Evolutionary conservation across 2,888 invertebrate genomes (phyloP).

Genomic region (Reticulitermes lucifugus): DNA sequence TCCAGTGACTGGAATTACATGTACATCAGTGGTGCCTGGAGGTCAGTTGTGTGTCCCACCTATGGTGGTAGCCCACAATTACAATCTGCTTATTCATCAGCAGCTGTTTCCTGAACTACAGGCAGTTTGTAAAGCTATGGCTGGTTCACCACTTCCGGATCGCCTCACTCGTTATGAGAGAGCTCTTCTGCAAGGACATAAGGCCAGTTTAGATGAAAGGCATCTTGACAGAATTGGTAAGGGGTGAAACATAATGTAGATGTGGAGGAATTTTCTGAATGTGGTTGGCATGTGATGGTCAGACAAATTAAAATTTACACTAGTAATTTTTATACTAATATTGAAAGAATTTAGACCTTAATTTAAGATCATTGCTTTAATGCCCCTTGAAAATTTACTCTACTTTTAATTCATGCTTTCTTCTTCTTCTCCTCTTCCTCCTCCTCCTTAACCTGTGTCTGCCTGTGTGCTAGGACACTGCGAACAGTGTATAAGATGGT

Average conservation of each 20-base stretch:
- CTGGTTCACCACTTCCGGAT: conserved; percentile 43
- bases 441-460: too few species aligned
- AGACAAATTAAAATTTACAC: background rate
- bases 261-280: background rate
- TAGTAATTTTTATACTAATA: background rate
- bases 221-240: conserved; percentile 37
- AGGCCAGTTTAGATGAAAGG: conserved; percentile 59
- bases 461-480: too few species aligned
- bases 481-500: too few species aligned
- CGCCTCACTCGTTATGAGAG: conserved; percentile 69
- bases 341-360: too few species aligned
- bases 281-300: background rate
- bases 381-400: too few species aligned
- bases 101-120: conserved; percentile 76
- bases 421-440: too few species aligned
- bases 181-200: conserved; percentile 66
- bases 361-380: too few species aligned
- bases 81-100: conserved; percentile 80
- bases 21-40: conserved; percentile 38
- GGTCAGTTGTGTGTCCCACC: conserved; percentile 60
- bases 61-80: conserved; percentile 75
- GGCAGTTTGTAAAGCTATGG: conserved; percentile 55
- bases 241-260: background rate
- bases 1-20: conserved; percentile 75
- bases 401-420: too few species aligned